A percentile compares a stretch with the other conserved stretches of the same genome.
phyloP scores from a whole-genome alignment of 2,888 invertebrate genomes.

The Mythimna loreyi region DNA sequence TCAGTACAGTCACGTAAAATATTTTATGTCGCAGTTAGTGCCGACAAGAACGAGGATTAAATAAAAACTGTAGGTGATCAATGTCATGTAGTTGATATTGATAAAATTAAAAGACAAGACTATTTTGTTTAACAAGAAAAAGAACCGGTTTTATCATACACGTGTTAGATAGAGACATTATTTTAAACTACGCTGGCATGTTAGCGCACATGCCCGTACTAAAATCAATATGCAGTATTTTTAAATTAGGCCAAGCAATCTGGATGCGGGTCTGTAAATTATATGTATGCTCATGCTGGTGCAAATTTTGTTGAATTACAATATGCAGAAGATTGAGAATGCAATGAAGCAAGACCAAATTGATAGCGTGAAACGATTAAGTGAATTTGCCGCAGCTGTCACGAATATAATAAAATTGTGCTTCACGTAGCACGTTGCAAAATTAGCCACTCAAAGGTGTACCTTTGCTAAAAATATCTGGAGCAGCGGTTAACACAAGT shows the following conservation, averaged over 20 bases:
- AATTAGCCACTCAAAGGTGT: constrained; percentile 2
- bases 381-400: constrained; percentile 16
- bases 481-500: constrained; percentile 18
- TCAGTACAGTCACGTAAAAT: constrained; percentile 14
- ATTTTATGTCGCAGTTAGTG: not conserved
- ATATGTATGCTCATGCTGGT: constrained; percentile 42
- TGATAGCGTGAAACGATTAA: constrained; percentile 38
- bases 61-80: not conserved
- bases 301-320: constrained; percentile 41
- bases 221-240: constrained; percentile 59
- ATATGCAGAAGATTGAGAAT: constrained; percentile 29
- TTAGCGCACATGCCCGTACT: constrained; percentile 50
- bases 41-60: constrained; percentile 16
- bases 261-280: constrained; percentile 61
- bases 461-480: constrained; percentile 14
- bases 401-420: constrained; percentile 8
- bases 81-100: not conserved
- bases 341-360: constrained; percentile 20
- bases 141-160: constrained; percentile 13
- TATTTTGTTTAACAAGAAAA: not conserved
- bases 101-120: not conserved
- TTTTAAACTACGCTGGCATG: constrained; percentile 37
- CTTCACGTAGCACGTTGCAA: not conserved
- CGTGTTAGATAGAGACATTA: constrained; percentile 6
- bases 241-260: constrained; percentile 64